Evolutionary conservation across 2,113 vertebrate species (phyloP).

Genomic region (Oplegnathus fasciatus): DNA sequence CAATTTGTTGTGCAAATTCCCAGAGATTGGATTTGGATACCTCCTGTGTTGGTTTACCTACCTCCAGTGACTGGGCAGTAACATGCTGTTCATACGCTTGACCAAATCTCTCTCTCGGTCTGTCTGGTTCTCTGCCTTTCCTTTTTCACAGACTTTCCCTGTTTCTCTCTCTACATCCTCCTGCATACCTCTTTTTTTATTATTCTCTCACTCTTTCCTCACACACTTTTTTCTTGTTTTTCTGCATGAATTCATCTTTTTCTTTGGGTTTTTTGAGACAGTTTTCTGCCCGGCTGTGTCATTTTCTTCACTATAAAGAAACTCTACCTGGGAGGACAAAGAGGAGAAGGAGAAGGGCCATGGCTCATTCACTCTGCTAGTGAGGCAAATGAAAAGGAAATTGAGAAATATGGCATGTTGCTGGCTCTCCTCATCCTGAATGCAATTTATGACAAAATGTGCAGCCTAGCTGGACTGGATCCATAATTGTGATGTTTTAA

Average conservation of each 20-base stretch:
- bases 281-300: not conserved
- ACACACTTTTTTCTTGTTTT: not conserved
- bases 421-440: not conserved
- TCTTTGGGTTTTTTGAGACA: not conserved
- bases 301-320: not conserved
- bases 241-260: not conserved
- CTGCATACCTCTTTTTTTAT: not conserved
- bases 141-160: not conserved
- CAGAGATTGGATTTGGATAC: conserved; percentile 49
- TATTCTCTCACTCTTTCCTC: not conserved
- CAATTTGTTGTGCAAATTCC: conserved; percentile 58
- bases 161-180: not conserved
- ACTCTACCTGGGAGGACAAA: not conserved
- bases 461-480: not conserved
- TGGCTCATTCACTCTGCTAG: conserved; percentile 3
- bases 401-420: not conserved
- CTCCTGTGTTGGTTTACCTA: conserved; percentile 67
- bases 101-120: conserved; percentile 1
- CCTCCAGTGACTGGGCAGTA: conserved; percentile 42
- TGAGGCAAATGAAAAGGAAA: conserved; percentile 32
- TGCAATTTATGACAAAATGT: not conserved
- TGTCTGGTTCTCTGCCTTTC: not conserved
- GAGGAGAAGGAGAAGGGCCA: not conserved
- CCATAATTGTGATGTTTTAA: conserved; percentile 19
- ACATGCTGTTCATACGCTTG: conserved; percentile 52